phyloP scores from a whole-genome alignment of 2,888 invertebrate species.

The Artemia sp. region DNA sequence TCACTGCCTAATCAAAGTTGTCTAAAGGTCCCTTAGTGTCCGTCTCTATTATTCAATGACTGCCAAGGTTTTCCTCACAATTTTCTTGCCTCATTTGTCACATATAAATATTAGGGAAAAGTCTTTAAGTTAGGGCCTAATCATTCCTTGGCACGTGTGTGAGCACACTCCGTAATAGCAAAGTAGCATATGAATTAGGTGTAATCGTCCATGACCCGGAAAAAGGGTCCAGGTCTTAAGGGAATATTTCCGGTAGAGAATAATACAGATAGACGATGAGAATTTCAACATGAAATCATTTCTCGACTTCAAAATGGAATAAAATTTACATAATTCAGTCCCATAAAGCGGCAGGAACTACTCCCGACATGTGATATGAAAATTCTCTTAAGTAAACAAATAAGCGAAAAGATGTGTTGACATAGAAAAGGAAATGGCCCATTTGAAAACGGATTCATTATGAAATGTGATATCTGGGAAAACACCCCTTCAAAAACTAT shows the following conservation, averaged over 20 bases:
- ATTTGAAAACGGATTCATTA: no score
- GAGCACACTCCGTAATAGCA: constrained; percentile 13
- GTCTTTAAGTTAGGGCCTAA: not conserved
- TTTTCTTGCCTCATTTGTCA: constrained; percentile 13
- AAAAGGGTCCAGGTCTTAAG: not conserved
- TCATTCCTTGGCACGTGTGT: constrained; percentile 11
- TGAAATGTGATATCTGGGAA: no score
- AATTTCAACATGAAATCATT: constrained; percentile 15
- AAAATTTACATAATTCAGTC: constrained; percentile 7
- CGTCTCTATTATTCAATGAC: not conserved
- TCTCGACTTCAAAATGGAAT: constrained; percentile 7
- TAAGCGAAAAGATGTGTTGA: constrained; percentile 8
- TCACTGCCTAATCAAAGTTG: not conserved
- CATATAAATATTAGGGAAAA: not conserved
- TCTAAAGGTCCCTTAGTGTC: not conserved
- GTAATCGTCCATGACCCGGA: constrained; percentile 13
- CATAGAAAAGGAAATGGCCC: not conserved
- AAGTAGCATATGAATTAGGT: constrained; percentile 14
- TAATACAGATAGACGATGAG: constrained; percentile 4
- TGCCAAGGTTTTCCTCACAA: constrained; percentile 3
- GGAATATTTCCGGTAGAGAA: constrained; percentile 14
- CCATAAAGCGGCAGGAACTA: not conserved
- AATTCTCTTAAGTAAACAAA: constrained; percentile 10
- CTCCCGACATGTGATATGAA: constrained; percentile 1
- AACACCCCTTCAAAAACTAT: no score